Evolutionary conservation across 2,113 vertebrate genomes (phyloP), one percentile per base, ranked within the genome.

Genomic region (Tor tambroides): DNA sequence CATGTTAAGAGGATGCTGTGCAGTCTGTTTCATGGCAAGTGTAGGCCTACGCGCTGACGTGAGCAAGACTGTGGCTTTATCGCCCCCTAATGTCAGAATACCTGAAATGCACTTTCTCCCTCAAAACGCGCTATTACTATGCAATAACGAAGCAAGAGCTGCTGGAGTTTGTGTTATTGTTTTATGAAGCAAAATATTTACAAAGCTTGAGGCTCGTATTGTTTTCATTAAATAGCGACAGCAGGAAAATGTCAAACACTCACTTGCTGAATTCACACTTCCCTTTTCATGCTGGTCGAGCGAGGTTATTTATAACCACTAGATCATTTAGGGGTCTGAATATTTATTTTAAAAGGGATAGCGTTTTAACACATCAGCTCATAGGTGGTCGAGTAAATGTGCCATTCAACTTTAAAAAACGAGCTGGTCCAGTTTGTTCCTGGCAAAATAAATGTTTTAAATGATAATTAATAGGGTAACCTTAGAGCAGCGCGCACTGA

Each of bases 141-240:
- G 41, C 43, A 81, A 82, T 81, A 56, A 35, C n/a, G 78, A 85
- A 80, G 56, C 69, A 15, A 2, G 14, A 67, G 28, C 71, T 65
- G 75, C 74, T 67, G 38, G n/a, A 11, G 9, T 61, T 65, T 46
- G 28, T 21, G 77, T 63, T 77, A 71, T 51, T 43, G 30, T 59
- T 77, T 77, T 82, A 76, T 82, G 43, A 83, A 72, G 30, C 10
- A 49, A 86, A 61, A 43, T 61, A 41, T 80, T 26, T 35, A 74
- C 71, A 49, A 59, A 81, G 65, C n/a, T 86, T 32, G 30, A 86
- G 32, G 46, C 6, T 51, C 41, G 54, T 80, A 65, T 11, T 30
- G 23, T 56, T 71, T 71, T 81, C 28, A 61, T 30, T 15, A 69
- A 86, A 63, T 46, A 46, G 35, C 32, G 35, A 28, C 15, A 71